Evolutionary conservation across 2,888 invertebrate genomes (phyloP).

Genomic region (Desoria tigrina): DNA sequence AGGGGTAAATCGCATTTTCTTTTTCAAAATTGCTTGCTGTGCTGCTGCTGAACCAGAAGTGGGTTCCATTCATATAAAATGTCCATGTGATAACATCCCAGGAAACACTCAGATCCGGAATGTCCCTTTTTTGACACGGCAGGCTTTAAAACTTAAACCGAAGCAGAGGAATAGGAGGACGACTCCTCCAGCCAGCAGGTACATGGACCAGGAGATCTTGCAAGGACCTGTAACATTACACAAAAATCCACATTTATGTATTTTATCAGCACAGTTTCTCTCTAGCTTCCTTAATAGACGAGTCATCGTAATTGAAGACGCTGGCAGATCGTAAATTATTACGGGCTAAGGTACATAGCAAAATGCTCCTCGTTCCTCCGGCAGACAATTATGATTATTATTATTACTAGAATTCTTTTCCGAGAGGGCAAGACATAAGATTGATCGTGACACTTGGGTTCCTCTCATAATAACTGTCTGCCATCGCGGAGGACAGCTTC

Average conservation of each 20-base stretch:
- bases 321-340: conserved; percentile 5
- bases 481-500: background rate
- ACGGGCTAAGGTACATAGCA: no score
- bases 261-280: conserved; percentile 15
- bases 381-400: background rate
- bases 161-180: conserved; percentile 62
- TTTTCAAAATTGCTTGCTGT: background rate
- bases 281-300: background rate
- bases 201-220: conserved; percentile 64
- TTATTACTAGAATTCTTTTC: background rate
- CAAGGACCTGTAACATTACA: conserved; percentile 60
- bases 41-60: background rate
- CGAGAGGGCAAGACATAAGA: conserved; percentile 2
- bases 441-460: conserved; percentile 8
- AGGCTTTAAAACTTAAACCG: conserved; percentile 63
- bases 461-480: background rate
- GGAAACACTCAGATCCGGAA: conserved; percentile 60
- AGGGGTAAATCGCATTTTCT: background rate
- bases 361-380: no score
- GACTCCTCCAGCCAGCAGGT: conserved; percentile 62
- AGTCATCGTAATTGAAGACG: conserved; percentile 6
- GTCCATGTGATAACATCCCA: conserved; percentile 55
- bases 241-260: conserved; percentile 12
- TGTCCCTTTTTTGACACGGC: conserved; percentile 62
- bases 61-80: conserved; percentile 41